A percentile compares a stretch with the other conserved stretches of the same genome.
Conservation (phyloP, 2,888 invertebrate species). For the Sesia bembeciformis region DNA sequence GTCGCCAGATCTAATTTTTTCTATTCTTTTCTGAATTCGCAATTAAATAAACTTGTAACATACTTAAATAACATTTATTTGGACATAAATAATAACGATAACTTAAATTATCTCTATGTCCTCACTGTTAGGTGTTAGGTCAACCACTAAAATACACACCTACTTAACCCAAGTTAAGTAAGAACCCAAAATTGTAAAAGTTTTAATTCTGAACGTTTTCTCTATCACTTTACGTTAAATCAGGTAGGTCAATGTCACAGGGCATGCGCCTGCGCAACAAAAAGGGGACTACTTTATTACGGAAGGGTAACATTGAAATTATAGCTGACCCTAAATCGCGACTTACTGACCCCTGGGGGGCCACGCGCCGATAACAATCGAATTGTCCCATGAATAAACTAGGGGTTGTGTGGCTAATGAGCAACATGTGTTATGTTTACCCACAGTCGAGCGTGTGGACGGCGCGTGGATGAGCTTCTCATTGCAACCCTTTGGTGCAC, state of each 20-base stretch:
- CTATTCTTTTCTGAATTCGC: no score
- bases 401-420: conserved; percentile 30
- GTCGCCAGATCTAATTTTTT: no score
- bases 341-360: conserved; percentile 53
- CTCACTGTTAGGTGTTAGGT: no score
- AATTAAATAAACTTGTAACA: no score
- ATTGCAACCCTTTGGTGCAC: not conserved
- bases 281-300: conserved; percentile 17
- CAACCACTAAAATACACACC: no score
- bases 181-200: no score
- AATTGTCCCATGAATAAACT: conserved; percentile 30
- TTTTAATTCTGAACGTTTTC: no score
- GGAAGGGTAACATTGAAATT: conserved; percentile 11
- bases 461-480: conserved; percentile 43
- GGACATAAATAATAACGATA: no score
- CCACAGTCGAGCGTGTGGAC: conserved; percentile 48
- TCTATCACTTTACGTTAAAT: not conserved
- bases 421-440: conserved; percentile 40
- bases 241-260: conserved; percentile 23
- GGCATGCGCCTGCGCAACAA: conserved; percentile 29
- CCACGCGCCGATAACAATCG: conserved; percentile 46
- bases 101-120: no score
- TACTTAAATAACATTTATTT: no score
- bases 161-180: no score
- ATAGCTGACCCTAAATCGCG: conserved; percentile 15